Conservation (phyloP, 1,140 invertebrate species). For the Elysia chlorotica region DNA sequence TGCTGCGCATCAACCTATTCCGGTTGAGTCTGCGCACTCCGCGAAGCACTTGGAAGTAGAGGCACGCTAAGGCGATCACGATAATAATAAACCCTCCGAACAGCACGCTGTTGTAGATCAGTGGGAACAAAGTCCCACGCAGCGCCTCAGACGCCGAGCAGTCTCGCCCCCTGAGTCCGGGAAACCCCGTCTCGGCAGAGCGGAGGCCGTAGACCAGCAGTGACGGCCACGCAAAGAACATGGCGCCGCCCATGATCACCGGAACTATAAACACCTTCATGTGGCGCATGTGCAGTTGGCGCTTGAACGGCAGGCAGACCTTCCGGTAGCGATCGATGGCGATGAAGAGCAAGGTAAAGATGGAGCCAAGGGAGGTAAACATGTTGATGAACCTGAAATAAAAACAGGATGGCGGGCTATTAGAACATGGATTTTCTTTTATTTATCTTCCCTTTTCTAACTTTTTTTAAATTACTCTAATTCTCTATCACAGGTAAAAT, state of each 20-base stretch:
- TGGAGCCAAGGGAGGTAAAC: conserved; percentile 7
- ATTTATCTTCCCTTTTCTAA: no score
- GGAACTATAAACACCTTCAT: conserved; percentile 1
- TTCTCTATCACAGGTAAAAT: no score
- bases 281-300: not conserved
- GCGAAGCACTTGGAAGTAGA: conserved; percentile 12
- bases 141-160: conserved; percentile 17
- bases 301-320: conserved; percentile 25
- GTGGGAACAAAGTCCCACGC: conserved; percentile 13
- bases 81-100: conserved; percentile 15
- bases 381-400: conserved; percentile 10
- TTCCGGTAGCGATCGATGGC: conserved; percentile 24
- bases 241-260: not conserved
- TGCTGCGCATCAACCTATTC: no score
- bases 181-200: conserved; percentile 3
- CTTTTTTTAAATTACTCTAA: no score
- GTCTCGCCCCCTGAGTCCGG: conserved; percentile 10
- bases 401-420: no score
- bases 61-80: not conserved
- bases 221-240: conserved; percentile 16
- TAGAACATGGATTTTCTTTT: no score
- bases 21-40: conserved; percentile 5
- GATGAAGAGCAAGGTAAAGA: conserved; percentile 9
- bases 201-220: conserved; percentile 21
- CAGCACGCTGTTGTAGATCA: conserved; percentile 16